Evolutionary conservation across 2,797 vertebrate species (phyloP), one percentile per base, ranked within the genome.

Genomic region (Sebastes steindachneri): DNA sequence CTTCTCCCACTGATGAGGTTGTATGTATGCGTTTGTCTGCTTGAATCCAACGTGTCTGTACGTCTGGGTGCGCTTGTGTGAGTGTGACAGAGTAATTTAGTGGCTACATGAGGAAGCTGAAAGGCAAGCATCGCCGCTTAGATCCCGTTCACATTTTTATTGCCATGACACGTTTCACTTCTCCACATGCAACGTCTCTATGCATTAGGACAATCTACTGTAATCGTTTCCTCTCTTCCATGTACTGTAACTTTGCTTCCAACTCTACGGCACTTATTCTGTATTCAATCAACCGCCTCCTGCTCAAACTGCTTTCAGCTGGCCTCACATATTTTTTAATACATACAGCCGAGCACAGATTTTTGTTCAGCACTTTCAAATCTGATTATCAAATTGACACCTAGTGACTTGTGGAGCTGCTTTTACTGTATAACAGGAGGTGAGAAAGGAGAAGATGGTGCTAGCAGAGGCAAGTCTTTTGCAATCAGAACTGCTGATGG

Each of bases 1-100:
- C 81, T 68, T 83, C 80, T 81, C 12, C 57, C 29, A 58, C 79
- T 75, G 73, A 82, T 83, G 82, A 77, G 75, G 15, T 23, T 75
- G 65, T 62, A 63, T 54, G 45, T 65, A 51, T 72, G 48, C 65
- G 74, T 73, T 77, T 68, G 60, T 84, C 45, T 79, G 21, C 51
- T 75, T 15, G 21, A 29, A 57, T 74, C 53, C 33, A 71, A 80
- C 67, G 63, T 66, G 80, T 58, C 35, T 12, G 58, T 35, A 48
- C 1, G 31, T 55, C 41, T 73, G 48, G 23, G 21, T 75, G 48
- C 29, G 2, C 69, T 31, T 68, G 31, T 73, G 58, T 7, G 21
- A 62, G 68, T 73, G 58, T 7, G 21, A 62, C 66, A 33, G 45
- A 63, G 62, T 68, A 68, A 55, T 12, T 33, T 5, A 75, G 65